These are phyloP conservation scores for Pica pica DNA, from an alignment of 2,113 vertebrate genomes.

Conservation along the genomic window DNA sequence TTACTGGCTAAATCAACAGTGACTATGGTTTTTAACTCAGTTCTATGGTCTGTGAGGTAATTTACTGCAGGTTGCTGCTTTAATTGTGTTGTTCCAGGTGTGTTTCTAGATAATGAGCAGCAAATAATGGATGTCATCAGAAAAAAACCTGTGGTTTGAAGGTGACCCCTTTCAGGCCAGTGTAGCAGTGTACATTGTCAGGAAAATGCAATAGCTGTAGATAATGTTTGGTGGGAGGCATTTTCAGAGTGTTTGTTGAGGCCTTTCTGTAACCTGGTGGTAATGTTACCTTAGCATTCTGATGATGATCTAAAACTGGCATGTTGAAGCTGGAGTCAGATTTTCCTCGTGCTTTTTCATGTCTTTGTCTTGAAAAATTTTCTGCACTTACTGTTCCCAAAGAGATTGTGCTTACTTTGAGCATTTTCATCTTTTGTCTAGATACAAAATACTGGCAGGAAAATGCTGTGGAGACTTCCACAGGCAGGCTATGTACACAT, in stretches of 20 bases:
- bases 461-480: background rate
- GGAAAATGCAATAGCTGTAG: background rate
- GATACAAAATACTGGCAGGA: background rate
- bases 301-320: background rate
- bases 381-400: background rate
- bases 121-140: background rate
- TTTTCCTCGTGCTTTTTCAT: background rate
- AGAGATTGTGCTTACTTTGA: background rate
- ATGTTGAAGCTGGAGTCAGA: background rate
- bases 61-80: background rate
- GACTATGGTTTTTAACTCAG: background rate
- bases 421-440: background rate
- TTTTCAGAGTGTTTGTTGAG: background rate
- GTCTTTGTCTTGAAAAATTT: background rate
- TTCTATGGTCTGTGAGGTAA: background rate
- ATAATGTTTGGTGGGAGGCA: background rate
- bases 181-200: background rate
- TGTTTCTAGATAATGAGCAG: conserved; percentile 7
- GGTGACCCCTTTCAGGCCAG: background rate
- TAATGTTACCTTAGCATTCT: background rate
- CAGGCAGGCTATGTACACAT: background rate
- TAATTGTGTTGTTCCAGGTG: background rate
- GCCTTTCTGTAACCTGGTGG: background rate
- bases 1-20: background rate
- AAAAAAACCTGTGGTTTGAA: background rate